Conservation (phyloP, 2,113 vertebrate genomes). For the Ariopsis seemanni region DNA sequence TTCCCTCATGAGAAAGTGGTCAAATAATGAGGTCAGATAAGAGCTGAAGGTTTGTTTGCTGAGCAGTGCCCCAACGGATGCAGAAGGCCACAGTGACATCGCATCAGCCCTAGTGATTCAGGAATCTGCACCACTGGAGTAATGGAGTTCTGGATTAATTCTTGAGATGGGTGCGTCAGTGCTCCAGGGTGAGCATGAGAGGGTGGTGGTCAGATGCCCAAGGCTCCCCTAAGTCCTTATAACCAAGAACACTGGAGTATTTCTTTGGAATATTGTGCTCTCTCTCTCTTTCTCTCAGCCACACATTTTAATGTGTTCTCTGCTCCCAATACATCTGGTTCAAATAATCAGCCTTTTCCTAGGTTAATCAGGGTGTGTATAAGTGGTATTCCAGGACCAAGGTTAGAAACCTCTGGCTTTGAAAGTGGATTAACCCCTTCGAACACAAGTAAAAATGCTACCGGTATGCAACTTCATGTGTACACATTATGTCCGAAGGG, state of each 20-base stretch:
- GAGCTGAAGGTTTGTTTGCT: slow-evolving; percentile 35
- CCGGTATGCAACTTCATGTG: no score
- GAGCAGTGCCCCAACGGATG: slow-evolving; percentile 24
- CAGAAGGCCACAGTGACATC: neutral
- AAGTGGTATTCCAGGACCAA: neutral
- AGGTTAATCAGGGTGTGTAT: neutral
- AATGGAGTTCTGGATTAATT: slow-evolving; percentile 6
- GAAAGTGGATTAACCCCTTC: neutral
- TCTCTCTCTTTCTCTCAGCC: no score
- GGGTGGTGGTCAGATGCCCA: neutral
- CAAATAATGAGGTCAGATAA: slow-evolving; percentile 49
- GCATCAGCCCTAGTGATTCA: slow-evolving; percentile 10
- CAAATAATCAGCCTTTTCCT: neutral
- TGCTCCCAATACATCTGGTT: neutral
- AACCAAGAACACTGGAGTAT: neutral
- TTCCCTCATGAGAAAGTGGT: slow-evolving; percentile 9
- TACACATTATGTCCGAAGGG: no score
- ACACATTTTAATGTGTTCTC: neutral
- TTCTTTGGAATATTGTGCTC: neutral
- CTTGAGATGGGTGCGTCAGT: neutral
- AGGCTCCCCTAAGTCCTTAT: neutral
- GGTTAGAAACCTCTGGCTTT: neutral
- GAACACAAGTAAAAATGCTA: no score
- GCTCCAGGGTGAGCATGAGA: neutral
- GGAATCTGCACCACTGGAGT: slow-evolving; percentile 25